phyloP scores from a whole-genome alignment of 2,113 vertebrate species.

The Microtus ochrogaster region DNA sequence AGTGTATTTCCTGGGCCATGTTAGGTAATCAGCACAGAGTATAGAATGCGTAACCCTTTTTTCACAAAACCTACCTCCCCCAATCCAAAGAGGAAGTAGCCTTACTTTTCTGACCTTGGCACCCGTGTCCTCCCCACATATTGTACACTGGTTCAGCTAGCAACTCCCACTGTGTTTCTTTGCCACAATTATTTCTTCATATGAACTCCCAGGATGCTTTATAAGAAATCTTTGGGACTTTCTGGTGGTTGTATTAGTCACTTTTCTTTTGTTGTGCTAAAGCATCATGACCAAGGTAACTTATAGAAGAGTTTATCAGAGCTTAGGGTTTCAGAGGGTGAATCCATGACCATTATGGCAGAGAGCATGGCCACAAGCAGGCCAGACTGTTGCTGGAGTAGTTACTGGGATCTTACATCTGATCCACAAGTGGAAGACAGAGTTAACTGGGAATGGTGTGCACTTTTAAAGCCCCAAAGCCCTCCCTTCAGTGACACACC shows the following conservation, averaged over 20 bases:
- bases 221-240: background rate
- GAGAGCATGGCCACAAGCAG: background rate
- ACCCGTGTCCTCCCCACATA: fast-evolving
- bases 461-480: background rate
- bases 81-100: background rate
- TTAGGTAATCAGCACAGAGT: background rate
- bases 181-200: background rate
- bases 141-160: background rate
- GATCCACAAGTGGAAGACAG: background rate
- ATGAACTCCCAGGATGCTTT: background rate
- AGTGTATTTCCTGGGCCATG: background rate
- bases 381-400: background rate
- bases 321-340: background rate
- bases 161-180: background rate
- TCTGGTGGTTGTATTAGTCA: background rate
- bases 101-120: background rate
- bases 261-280: background rate
- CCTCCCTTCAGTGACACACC: background rate
- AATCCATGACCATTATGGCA: background rate
- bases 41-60: background rate
- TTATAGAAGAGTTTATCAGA: background rate
- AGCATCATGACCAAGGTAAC: background rate
- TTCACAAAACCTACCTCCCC: background rate
- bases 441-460: background rate
- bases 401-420: background rate